These are phyloP conservation scores for Brachionus angularis DNA, from an alignment of 1,140 invertebrate species.

Conservation along the genomic window DNA sequence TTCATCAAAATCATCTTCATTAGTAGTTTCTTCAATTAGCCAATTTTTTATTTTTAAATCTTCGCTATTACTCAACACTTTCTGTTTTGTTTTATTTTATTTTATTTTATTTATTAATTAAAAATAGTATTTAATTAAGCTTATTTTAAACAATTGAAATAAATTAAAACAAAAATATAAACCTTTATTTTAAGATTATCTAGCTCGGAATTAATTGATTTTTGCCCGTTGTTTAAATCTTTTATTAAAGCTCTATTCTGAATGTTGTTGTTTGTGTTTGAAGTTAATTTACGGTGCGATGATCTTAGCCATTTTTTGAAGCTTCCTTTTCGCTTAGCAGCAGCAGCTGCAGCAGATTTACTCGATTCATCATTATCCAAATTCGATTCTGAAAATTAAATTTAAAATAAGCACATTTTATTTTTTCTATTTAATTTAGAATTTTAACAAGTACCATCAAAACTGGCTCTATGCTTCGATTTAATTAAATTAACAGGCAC, in stretches of 20 bases:
- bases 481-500: slow-evolving; percentile 18
- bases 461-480: background rate
- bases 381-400: too few relatives aligned
- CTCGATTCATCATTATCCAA: background rate
- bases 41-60: slow-evolving; percentile 42
- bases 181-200: slow-evolving; percentile 18
- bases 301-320: slow-evolving; percentile 43
- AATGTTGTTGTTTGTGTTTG: background rate
- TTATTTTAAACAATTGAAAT: too few relatives aligned
- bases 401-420: too few relatives aligned
- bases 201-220: background rate
- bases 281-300: slow-evolving; percentile 37
- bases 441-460: background rate
- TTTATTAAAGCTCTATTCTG: background rate
- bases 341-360: background rate
- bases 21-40: slow-evolving; percentile 37
- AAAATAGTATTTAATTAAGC: too few relatives aligned
- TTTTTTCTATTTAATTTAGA: too few relatives aligned
- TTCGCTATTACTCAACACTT: slow-evolving; percentile 40
- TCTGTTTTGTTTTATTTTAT: background rate
- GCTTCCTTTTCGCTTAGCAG: slow-evolving; percentile 35
- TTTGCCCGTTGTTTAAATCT: background rate
- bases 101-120: too few relatives aligned
- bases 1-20: slow-evolving; percentile 7
- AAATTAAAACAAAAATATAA: too few relatives aligned